phyloP scores from a whole-genome alignment of 2,888 invertebrate species.

The Girardia tigrina region DNA sequence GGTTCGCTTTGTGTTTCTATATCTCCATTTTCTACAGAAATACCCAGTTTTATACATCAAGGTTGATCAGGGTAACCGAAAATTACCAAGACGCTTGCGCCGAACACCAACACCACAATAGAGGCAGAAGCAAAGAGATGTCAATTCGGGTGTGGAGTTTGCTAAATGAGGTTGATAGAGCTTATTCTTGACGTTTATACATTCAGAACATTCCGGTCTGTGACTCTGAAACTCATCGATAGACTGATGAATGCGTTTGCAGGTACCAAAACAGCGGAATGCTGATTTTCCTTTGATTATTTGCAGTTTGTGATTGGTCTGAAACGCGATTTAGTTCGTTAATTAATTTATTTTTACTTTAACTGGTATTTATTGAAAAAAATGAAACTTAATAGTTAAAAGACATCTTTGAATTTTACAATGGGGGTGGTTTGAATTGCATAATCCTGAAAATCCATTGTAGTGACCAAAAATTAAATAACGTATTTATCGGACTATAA shows the following conservation, averaged over 20 bases:
- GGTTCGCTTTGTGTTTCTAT: neutral
- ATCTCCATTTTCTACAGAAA: neutral
- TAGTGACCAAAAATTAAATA: no score
- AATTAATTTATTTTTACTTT: no score
- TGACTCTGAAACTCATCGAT: neutral
- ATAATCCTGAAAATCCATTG: no score
- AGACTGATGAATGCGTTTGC: neutral
- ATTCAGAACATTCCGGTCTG: neutral
- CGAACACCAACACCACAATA: constrained; percentile 13
- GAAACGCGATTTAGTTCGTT: no score
- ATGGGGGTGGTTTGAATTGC: no score
- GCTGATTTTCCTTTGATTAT: constrained; percentile 11
- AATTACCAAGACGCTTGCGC: neutral
- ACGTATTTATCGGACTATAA: no score
- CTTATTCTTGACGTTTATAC: neutral
- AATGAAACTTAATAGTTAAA: no score
- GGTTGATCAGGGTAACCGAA: neutral
- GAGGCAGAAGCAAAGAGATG: constrained; percentile 4
- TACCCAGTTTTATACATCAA: neutral
- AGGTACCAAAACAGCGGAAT: constrained; percentile 1
- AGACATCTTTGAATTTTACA: no score
- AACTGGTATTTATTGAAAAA: no score
- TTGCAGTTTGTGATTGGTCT: neutral
- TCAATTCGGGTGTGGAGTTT: neutral
- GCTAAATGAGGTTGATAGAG: neutral